These are phyloP conservation scores for Idaea biselata DNA, from an alignment of 2,888 invertebrate species.

Conservation along the genomic window DNA sequence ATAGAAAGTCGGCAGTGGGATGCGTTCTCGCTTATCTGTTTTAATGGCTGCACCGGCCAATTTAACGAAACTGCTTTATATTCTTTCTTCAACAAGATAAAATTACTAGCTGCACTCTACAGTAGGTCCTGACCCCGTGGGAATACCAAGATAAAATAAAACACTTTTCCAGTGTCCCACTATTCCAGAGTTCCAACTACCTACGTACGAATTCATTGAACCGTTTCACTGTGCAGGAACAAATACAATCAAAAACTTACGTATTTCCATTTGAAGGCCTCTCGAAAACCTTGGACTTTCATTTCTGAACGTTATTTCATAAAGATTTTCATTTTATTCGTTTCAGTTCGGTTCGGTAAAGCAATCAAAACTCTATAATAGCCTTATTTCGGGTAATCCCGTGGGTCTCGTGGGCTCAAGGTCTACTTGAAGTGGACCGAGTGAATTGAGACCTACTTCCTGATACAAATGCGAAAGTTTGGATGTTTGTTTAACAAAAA, in stretches of 20 bases:
- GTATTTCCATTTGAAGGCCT: not conserved
- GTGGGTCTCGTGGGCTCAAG: not conserved
- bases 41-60: too few relatives aligned
- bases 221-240: not conserved
- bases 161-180: not conserved
- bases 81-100: too few relatives aligned
- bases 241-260: not conserved
- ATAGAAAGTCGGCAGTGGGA: too few relatives aligned
- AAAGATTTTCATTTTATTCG: not conserved
- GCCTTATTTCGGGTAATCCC: not conserved
- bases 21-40: too few relatives aligned
- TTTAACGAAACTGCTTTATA: too few relatives aligned
- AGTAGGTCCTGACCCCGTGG: too few relatives aligned
- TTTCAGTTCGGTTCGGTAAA: not conserved
- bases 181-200: not conserved
- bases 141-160: not conserved
- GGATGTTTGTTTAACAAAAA: not conserved
- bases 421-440: not conserved
- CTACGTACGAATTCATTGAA: not conserved
- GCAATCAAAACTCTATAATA: not conserved
- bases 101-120: too few relatives aligned
- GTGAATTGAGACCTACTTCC: too few relatives aligned
- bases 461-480: not conserved
- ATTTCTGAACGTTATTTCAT: not conserved
- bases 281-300: not conserved